Evolutionary conservation across 1,140 invertebrate genomes (phyloP).

Genomic region (Ridgeia piscesae): DNA sequence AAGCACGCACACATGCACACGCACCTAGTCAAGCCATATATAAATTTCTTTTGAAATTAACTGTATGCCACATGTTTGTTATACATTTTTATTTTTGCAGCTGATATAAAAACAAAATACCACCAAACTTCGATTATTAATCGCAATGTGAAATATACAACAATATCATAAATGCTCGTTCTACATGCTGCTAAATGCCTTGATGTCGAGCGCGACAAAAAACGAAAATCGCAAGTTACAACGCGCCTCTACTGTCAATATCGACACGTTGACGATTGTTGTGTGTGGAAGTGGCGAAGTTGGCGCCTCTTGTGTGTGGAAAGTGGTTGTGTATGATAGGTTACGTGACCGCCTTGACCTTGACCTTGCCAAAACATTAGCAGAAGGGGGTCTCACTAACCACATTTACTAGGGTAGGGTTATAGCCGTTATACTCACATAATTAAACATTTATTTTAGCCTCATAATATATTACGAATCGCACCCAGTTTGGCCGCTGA

Average conservation of each 20-base stretch:
- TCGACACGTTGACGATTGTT: no score
- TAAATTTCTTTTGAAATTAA: not conserved
- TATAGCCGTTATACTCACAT: no score
- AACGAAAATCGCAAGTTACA: not conserved
- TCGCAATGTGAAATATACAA: not conserved
- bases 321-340: no score
- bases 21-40: not conserved
- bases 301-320: no score
- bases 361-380: no score
- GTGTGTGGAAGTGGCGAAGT: no score
- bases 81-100: not conserved
- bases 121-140: not conserved
- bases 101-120: not conserved
- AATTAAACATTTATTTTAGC: no score
- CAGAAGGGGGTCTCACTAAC: no score
- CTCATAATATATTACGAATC: no score
- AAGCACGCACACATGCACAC: not conserved
- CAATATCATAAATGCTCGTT: not conserved
- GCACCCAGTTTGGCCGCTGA: not conserved
- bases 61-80: not conserved
- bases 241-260: not conserved
- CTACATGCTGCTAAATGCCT: not conserved
- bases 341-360: no score
- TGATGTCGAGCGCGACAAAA: not conserved
- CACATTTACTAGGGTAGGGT: no score